Base-by-base conservation (phyloP, 2,797 vertebrate species). In the Pristis pectinata region DNA sequence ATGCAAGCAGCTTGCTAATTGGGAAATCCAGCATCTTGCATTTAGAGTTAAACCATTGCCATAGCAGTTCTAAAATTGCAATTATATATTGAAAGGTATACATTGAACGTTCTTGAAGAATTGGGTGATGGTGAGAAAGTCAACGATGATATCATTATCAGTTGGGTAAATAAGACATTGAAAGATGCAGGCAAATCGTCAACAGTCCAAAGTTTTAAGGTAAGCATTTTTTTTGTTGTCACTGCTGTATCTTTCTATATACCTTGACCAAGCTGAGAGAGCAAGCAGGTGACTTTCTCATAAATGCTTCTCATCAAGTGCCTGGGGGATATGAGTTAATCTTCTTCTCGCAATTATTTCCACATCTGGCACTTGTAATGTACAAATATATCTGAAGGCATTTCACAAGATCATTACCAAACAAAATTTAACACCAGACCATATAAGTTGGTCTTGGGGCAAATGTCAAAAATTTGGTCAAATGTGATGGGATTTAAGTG, bases 131-230 rank as follows among this genome's bases (percentile, higher is more conserved):
- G 99, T 93, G 97, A 98, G 95, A 98, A 98, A 95, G 98, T 97
- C 6, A 98, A 98, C 0, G 99, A 99, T 85, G 98, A 99, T 61
- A 97, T 99, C 95, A 99, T 99, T 37, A 95, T 99, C 95, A 97
- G 96, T 17, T 99, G 98, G 99, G 98, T 99, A 94, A 99, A 99
- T 96, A 97, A 96, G 96, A 98, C 98, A 59, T 96, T 99, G 96
- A 95, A 95, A 53, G 97, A 96, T 44, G 98, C 98, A 61, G 98
- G 98, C 94, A 99, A 99, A 96, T 97, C 96, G 79, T 98, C 98
- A 56, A 98, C 97, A 83, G 98, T 99, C 95, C 98, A 97, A 96
- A 98, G 96, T 96, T 99, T 99, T 96, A 99, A 99, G 98, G 99
- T 99, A 41, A 95, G 95, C 59, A 76, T 24, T n/a, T 70, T 49